phyloP scores from a whole-genome alignment of 2,113 vertebrate species.

The Hippoglossus stenolepis region DNA sequence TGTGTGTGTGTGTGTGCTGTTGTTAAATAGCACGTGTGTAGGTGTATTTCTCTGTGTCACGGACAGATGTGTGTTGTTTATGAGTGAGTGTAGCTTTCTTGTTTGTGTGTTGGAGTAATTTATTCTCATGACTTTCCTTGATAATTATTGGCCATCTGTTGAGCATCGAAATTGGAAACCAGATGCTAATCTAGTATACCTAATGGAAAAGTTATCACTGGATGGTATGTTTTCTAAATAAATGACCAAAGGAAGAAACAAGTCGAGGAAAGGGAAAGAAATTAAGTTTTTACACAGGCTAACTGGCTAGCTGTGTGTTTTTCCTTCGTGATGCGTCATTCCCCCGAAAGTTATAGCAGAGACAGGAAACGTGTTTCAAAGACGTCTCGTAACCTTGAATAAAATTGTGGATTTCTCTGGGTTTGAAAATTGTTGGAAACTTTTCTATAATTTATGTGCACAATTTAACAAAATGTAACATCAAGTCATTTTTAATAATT shows the following conservation, averaged over 20 bases:
- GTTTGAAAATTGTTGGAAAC: too few species aligned
- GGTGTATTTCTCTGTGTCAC: conserved; percentile 19
- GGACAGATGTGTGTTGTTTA: conserved; percentile 33
- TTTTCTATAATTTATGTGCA: too few species aligned
- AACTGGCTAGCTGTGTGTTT: too few species aligned
- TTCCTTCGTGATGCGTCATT: too few species aligned
- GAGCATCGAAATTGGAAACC: conserved; percentile 44
- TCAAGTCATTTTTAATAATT: too few species aligned
- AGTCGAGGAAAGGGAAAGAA: neutral
- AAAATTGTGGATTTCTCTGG: too few species aligned
- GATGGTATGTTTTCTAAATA: conserved; percentile 4
- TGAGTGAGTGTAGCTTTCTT: conserved; percentile 21
- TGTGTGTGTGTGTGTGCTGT: conserved; percentile 22
- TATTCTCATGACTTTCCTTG: conserved; percentile 50
- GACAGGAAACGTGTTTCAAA: too few species aligned
- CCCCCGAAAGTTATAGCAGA: too few species aligned
- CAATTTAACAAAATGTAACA: too few species aligned
- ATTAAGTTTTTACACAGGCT: neutral
- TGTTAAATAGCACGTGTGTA: conserved; percentile 28
- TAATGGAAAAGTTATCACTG: conserved; percentile 46
- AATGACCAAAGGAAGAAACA: neutral
- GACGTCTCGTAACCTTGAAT: too few species aligned
- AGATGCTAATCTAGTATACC: conserved; percentile 2
- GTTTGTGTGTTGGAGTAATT: conserved; percentile 66
- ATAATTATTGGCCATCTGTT: conserved; percentile 69